Conservation (phyloP, 1,140 invertebrate genomes). For the Drosophila pseudoobscura region DNA sequence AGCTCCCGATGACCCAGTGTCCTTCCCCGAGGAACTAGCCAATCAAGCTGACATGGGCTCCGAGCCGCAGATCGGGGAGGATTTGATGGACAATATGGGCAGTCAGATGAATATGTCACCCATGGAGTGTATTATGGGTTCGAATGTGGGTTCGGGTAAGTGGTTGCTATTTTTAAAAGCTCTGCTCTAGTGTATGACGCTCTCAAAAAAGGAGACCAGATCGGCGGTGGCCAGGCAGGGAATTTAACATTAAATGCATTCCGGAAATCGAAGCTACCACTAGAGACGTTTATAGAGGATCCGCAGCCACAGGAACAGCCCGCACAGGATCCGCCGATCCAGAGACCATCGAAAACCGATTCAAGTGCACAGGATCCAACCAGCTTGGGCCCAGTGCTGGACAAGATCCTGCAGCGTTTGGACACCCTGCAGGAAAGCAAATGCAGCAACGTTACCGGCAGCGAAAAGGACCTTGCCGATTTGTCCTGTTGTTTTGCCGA, state of each 20-base stretch:
- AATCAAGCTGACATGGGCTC: conserved; percentile 8
- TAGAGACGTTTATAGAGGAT: too few species aligned
- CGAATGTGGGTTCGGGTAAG: conserved; percentile 45
- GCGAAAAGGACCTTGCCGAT: not conserved
- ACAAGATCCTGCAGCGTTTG: conserved; percentile 61
- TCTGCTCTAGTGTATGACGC: conserved; percentile 10
- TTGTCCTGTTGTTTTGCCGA: conserved; percentile 59
- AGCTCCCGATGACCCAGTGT: not conserved
- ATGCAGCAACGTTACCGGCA: not conserved
- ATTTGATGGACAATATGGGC: conserved; percentile 56
- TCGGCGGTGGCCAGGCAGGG: conserved; percentile 77
- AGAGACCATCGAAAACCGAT: not conserved
- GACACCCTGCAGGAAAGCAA: conserved; percentile 45
- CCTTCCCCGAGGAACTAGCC: conserved; percentile 56
- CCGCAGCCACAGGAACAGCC: too few species aligned
- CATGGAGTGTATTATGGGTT: conserved; percentile 44
- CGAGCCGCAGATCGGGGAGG: conserved; percentile 2
- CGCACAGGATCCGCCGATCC: not conserved
- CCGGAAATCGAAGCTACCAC: conserved; percentile 43
- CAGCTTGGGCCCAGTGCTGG: conserved; percentile 69
- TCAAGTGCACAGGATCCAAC: conserved; percentile 5
- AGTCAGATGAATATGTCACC: conserved; percentile 65
- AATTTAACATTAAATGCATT: conserved; percentile 74
- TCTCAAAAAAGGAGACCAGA: conserved; percentile 66
- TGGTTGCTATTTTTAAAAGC: not conserved